Evolutionary conservation across 64 coral and sea anemone species (phyloP).

Genomic region (Catalaphyllia jardinei): DNA sequence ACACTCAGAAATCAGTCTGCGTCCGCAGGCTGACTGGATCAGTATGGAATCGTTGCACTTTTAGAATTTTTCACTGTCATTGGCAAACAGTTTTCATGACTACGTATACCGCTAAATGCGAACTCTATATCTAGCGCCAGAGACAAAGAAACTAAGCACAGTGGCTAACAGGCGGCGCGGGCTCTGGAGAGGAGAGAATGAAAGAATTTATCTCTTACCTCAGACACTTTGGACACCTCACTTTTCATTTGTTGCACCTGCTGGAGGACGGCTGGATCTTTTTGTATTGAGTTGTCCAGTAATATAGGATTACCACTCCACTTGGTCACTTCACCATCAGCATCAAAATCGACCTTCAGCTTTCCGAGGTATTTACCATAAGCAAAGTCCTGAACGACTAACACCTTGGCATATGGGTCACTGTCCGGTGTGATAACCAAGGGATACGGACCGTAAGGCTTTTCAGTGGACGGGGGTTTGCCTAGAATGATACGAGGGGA

Average conservation of each 20-base stretch:
- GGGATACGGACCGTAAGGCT: constrained; percentile 78
- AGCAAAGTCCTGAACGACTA: constrained; percentile 73
- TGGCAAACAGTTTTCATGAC: no score
- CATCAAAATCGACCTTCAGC: constrained; percentile 71
- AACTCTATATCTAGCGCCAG: no score
- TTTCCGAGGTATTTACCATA: constrained; percentile 76
- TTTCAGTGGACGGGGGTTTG: constrained; percentile 56
- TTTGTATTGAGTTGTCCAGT: constrained; percentile 46
- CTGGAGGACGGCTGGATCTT: constrained; percentile 21
- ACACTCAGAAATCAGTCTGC: no score
- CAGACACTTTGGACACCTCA: constrained; percentile 2
- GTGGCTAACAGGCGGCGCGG: no score
- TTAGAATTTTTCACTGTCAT: no score
- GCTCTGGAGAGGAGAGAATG: no score
- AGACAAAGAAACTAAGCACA: no score
- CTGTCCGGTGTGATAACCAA: constrained; percentile 46
- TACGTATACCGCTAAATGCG: no score
- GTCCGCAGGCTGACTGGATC: no score
- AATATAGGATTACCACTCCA: constrained; percentile 87
- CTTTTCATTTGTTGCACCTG: constrained; percentile 38
- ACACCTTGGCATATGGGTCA: constrained; percentile 43
- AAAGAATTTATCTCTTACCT: background rate
- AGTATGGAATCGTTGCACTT: no score
- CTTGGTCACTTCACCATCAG: constrained; percentile 54
- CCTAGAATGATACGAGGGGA: background rate